Evolutionary conservation across 1,140 invertebrate genomes (phyloP).

Genomic region (Eurosta solidaginis): DNA sequence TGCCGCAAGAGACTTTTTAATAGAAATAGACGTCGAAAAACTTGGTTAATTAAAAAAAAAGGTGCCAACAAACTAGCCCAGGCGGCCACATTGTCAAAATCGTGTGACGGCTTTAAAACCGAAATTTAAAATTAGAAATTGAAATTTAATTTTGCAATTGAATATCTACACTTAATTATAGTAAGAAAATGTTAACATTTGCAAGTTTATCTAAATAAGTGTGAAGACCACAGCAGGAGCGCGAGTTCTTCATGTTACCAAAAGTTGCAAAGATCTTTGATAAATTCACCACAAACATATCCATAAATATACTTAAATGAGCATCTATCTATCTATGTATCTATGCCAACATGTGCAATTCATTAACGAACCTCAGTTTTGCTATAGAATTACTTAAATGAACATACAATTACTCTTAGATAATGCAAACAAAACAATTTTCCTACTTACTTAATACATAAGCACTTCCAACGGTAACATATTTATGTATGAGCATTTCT

Average conservation of each 20-base stretch:
- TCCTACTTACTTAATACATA: neutral
- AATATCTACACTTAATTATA: no score
- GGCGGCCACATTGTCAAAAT: no score
- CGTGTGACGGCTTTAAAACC: no score
- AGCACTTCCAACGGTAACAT: neutral
- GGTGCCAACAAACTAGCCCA: no score
- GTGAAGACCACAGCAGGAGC: neutral
- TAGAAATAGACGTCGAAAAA: no score
- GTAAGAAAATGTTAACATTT: constrained; percentile 17
- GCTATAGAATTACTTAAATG: constrained; percentile 28
- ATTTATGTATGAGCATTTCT: neutral
- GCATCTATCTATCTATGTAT: neutral
- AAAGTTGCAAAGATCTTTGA: no score
- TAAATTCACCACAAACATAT: no score
- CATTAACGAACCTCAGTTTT: constrained; percentile 16
- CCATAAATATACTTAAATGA: neutral
- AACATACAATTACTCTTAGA: neutral
- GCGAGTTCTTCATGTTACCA: neutral
- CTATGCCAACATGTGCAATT: neutral
- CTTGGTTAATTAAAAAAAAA: no score
- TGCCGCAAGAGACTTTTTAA: no score
- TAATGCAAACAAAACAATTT: neutral
- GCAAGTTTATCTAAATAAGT: constrained; percentile 26
- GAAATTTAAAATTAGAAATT: no score
- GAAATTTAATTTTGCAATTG: no score